phyloP scores from a whole-genome alignment of 1,140 invertebrate genomes.

The Venturia canescens region DNA sequence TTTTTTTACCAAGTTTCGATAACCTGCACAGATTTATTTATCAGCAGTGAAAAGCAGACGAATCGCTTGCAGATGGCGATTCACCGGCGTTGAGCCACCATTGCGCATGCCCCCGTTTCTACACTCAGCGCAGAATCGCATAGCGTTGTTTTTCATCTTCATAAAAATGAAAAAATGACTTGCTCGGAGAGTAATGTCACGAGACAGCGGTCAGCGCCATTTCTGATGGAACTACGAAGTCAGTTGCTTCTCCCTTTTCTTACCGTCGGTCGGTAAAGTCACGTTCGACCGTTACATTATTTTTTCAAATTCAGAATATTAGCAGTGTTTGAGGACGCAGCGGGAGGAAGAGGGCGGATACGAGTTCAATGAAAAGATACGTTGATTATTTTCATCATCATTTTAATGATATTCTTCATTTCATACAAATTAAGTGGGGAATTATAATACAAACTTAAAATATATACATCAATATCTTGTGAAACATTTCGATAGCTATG shows the following conservation, averaged over 20 bases:
- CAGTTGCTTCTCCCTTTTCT: too few relatives aligned
- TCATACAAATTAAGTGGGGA: slow-evolving; percentile 75
- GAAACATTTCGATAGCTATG: slow-evolving; percentile 68
- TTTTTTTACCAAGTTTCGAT: too few relatives aligned
- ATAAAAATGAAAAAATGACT: too few relatives aligned
- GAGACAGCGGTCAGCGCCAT: too few relatives aligned
- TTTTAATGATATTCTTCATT: slow-evolving; percentile 75
- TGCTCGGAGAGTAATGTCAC: too few relatives aligned
- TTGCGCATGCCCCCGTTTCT: slow-evolving; percentile 53
- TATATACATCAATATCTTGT: slow-evolving; percentile 75
- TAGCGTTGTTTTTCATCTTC: too few relatives aligned
- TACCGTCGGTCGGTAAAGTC: too few relatives aligned
- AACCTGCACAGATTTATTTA: neutral
- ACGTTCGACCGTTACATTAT: too few relatives aligned
- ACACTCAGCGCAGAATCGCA: neutral
- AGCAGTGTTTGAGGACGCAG: too few relatives aligned
- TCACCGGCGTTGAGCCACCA: slow-evolving; percentile 55
- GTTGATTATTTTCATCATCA: slow-evolving; percentile 64
- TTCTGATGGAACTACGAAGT: too few relatives aligned
- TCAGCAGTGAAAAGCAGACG: slow-evolving; percentile 55
- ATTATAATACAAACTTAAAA: slow-evolving; percentile 76
- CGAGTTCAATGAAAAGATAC: neutral
- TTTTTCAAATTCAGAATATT: too few relatives aligned
- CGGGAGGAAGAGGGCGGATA: too few relatives aligned
- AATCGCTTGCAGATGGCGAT: slow-evolving; percentile 61